Conservation (phyloP, 2,797 vertebrate genomes). For the Oryzias sinensis region DNA sequence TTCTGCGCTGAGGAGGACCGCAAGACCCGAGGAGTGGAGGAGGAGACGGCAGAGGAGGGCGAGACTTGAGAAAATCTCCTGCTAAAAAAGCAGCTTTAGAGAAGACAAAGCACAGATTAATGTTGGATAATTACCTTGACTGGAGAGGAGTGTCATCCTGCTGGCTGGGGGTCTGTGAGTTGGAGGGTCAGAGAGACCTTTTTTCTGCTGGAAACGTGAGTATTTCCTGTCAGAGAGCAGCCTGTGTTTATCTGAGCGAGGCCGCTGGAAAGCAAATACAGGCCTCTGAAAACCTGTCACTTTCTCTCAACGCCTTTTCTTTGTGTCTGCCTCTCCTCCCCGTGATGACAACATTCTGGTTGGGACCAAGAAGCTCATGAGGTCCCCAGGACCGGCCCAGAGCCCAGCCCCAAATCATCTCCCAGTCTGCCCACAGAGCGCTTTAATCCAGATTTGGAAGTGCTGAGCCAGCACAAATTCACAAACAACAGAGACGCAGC, state of each 20-base stretch:
- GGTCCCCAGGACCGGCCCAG: conserved; percentile 50
- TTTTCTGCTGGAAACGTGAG: conserved; percentile 59
- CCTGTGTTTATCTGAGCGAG: conserved; percentile 35
- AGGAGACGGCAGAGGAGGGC: conserved; percentile 63
- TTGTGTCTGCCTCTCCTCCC: conserved; percentile 53
- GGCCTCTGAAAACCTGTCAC: conserved; percentile 39
- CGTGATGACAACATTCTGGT: conserved; percentile 65
- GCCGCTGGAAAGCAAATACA: conserved; percentile 44
- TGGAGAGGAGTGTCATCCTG: conserved; percentile 57
- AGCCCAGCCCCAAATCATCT: conserved; percentile 61
- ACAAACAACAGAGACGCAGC: conserved; percentile 39
- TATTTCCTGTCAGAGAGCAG: conserved; percentile 53
- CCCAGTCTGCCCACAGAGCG: conserved; percentile 50
- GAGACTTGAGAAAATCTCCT: conserved; percentile 74
- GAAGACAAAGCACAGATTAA: conserved; percentile 70
- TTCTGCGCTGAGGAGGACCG: conserved; percentile 55
- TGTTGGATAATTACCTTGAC: conserved; percentile 63
- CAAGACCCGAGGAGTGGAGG: conserved; percentile 63
- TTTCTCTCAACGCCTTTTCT: conserved; percentile 62
- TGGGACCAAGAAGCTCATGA: conserved; percentile 63
- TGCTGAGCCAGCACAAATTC: conserved; percentile 65
- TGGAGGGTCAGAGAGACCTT: conserved; percentile 27
- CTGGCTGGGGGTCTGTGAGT: conserved; percentile 51
- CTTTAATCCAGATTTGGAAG: conserved; percentile 76
- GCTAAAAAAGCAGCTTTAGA: conserved; percentile 65